These are phyloP conservation scores for Cairina moschata DNA, from an alignment of 2,113 vertebrate genomes.

Conservation along the genomic window DNA sequence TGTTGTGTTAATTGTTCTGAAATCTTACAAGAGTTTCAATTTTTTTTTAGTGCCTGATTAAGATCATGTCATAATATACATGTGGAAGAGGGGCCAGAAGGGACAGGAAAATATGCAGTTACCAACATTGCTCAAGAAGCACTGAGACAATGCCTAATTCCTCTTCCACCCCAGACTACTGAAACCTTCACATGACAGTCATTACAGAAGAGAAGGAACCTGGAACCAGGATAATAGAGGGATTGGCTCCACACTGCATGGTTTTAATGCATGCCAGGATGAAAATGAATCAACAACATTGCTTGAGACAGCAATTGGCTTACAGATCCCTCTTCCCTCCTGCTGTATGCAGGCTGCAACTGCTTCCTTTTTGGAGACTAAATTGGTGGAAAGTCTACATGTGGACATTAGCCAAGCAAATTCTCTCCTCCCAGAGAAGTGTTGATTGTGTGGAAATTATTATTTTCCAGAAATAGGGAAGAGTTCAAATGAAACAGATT, in stretches of 20 bases:
- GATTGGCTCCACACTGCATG: not conserved
- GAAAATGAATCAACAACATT: not conserved
- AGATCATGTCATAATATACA: not conserved
- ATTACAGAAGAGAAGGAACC: not conserved
- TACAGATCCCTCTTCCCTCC: not conserved
- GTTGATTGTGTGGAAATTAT: not conserved
- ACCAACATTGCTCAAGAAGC: not conserved
- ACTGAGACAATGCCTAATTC: not conserved
- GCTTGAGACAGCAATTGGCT: not conserved
- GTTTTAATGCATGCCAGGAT: not conserved
- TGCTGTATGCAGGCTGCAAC: not conserved
- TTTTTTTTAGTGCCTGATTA: not conserved
- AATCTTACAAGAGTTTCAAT: not conserved
- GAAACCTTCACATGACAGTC: not conserved
- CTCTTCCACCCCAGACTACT: not conserved
- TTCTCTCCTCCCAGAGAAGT: not conserved
- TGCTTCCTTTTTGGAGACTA: not conserved
- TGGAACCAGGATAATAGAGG: not conserved
- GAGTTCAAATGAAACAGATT: not conserved
- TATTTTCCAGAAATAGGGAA: not conserved
- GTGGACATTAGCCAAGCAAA: not conserved
- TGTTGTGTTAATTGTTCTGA: not conserved
- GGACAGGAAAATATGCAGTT: not conserved
- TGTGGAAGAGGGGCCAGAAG: not conserved
- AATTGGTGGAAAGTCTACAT: not conserved